Evolutionary conservation across 1,140 invertebrate genomes (phyloP).

Genomic region (Bacillus rossius): DNA sequence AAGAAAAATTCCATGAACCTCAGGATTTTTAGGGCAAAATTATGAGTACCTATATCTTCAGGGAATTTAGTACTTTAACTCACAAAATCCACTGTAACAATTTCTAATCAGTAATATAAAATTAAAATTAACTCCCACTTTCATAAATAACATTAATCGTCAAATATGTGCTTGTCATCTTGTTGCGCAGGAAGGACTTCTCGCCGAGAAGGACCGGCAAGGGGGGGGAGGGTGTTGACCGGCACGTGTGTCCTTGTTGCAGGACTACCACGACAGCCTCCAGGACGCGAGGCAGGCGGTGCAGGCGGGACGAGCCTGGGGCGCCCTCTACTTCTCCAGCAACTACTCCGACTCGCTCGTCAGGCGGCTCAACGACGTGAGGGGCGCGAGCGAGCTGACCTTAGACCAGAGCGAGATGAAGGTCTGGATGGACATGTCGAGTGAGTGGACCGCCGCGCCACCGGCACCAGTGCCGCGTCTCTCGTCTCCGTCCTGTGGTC

Average conservation of each 20-base stretch:
- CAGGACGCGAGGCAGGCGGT: conserved; percentile 42
- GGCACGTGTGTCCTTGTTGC: neutral
- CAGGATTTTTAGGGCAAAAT: no score
- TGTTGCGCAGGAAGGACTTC: no score
- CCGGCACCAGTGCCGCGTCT: neutral
- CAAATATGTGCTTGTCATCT: no score
- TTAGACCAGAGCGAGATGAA: conserved; percentile 42
- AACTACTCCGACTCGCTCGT: conserved; percentile 47
- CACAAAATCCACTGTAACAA: no score
- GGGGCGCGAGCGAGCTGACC: conserved; percentile 40
- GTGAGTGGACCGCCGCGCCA: conserved; percentile 38
- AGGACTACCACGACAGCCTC: conserved; percentile 25
- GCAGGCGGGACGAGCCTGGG: conserved; percentile 45
- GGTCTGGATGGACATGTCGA: conserved; percentile 48
- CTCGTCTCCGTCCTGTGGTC: neutral
- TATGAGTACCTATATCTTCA: no score
- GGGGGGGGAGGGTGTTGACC: no score
- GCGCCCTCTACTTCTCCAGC: conserved; percentile 43
- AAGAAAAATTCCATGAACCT: no score
- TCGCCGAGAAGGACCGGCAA: no score
- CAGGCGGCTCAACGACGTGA: conserved; percentile 34
- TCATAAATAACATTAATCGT: no score
- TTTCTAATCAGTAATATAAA: no score
- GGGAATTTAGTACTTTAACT: no score
- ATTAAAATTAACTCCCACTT: no score